Percentiles rank a stretch among this genome's conserved stretches.
Conservation (phyloP, 2,888 invertebrate species). For the Trisateles emortualis region DNA sequence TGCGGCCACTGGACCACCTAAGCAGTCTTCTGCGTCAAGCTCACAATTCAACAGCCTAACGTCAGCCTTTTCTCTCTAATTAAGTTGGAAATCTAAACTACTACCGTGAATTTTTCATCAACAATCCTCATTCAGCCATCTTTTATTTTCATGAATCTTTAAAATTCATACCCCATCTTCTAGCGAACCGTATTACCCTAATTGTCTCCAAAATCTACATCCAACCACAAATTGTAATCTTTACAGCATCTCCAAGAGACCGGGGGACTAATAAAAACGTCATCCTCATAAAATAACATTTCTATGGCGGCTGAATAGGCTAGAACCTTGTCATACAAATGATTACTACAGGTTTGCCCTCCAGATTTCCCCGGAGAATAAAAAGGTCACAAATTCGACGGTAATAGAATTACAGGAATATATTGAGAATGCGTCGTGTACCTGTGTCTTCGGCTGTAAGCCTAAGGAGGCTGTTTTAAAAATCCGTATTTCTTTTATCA, state of each 20-base stretch:
- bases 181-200: not conserved
- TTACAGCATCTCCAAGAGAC: not conserved
- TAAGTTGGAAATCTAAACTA: too few species aligned
- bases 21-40: too few species aligned
- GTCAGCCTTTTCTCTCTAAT: too few species aligned
- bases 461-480: not conserved
- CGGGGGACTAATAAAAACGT: constrained; percentile 13
- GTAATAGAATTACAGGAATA: constrained; percentile 33
- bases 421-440: constrained; percentile 16
- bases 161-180: not conserved
- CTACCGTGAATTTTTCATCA: too few species aligned
- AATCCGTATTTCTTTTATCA: too few species aligned
- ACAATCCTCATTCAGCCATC: too few species aligned
- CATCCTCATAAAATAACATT: constrained; percentile 9
- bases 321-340: constrained; percentile 31
- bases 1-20: too few species aligned
- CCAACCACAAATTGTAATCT: not conserved
- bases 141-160: too few species aligned
- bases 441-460: not conserved
- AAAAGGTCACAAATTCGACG: constrained; percentile 37
- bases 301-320: constrained; percentile 3
- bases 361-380: constrained; percentile 39
- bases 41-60: too few species aligned
- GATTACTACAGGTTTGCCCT: constrained; percentile 21
- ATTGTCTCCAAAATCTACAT: not conserved